Evolutionary conservation across 1,140 invertebrate species (phyloP).

Genomic region (Rhizoglyphus robini): DNA sequence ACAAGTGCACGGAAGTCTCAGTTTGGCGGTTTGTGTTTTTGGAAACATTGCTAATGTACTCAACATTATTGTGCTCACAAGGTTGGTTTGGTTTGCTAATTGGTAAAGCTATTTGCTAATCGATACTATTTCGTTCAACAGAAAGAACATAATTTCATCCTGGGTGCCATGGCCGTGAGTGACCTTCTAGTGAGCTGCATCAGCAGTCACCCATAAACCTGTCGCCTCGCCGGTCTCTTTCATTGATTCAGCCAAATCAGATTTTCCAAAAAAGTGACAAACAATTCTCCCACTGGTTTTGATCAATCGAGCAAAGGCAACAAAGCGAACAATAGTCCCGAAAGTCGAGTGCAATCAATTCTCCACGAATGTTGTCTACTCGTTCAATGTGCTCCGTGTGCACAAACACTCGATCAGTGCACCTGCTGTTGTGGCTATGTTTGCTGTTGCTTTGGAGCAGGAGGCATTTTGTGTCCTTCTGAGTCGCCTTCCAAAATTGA

Average conservation of each 20-base stretch:
- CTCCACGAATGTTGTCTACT: no score
- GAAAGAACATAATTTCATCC: constrained; percentile 65
- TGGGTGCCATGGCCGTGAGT: constrained; percentile 64
- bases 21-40: constrained; percentile 61
- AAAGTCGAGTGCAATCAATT: background rate
- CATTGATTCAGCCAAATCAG: no score
- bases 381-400: no score
- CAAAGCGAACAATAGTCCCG: background rate
- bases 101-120: no score
- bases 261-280: background rate
- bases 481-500: no score
- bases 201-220: background rate
- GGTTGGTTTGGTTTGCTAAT: no score
- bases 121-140: no score
- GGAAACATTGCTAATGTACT: constrained; percentile 74
- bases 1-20: constrained; percentile 50
- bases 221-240: no score
- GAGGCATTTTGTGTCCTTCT: no score
- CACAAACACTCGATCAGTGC: background rate
- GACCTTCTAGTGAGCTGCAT: constrained; percentile 69
- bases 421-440: background rate
- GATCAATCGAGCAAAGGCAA: background rate
- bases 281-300: background rate
- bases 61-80: constrained; percentile 68
- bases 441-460: background rate